Base-by-base conservation (phyloP, 2,113 vertebrate genomes). In the Ginglymostoma cirratum region DNA sequence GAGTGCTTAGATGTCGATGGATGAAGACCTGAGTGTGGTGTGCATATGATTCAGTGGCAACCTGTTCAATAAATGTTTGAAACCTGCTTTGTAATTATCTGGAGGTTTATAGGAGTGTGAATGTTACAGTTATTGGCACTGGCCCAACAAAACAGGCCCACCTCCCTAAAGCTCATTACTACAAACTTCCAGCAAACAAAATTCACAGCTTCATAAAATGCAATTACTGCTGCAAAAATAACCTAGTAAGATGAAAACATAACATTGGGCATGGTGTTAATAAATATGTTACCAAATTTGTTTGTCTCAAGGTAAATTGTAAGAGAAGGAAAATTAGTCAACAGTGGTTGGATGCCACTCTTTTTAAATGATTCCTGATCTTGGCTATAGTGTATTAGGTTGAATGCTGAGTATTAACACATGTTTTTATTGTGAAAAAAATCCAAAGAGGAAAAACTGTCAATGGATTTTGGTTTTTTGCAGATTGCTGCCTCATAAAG, bases 41-140 rank as follows among this genome's bases (percentile, higher is more conserved):
- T 66, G 34, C 89, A 23, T n/a, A 65, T 66, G 89, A 93, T 93
- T 93, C 89, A 66, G 89, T 93, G 89, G 19, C 89, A 93, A 93
- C 38, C 61, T 93, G 61, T 93, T 93, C 61, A 93, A 66, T 93
- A 66, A 93, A 93, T 19, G 66, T 67, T 93, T 93, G 89, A 93
- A 93, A n/a, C 89, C 8, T 38, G 89, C 89, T 17, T 93, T 93
- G 89, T 93, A 66, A n/a, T 66, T n/a, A 93, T 66, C 61, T 92
- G 34, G n/a, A 66, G 55, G 89, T 93, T 93, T 38, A 38, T 93
- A 93, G 61, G 34, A 93, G 61, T 67, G 87, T 92, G 61, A 66
- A 93, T 66, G n/a, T 93, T 66, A 66, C 89, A 67, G 5, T 24
- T 34, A 90, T 5, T 34, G 89, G 89, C 89, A 93, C 15, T 38